Evolutionary conservation across 2,888 invertebrate genomes (phyloP).

Genomic region (Crepidodera aurea): DNA sequence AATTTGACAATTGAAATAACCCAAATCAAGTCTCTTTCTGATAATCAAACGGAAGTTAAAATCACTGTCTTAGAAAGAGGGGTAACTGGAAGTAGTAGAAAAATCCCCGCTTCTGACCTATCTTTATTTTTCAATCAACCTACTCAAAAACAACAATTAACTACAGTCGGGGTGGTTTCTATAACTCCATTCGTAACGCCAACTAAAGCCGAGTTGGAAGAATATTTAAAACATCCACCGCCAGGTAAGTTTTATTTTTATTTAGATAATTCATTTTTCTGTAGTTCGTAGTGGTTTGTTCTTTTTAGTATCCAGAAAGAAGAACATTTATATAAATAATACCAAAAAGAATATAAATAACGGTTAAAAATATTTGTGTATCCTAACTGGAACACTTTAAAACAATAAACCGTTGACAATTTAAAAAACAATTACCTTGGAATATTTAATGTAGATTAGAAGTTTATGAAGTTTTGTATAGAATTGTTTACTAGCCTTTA

Average conservation of each 20-base stretch:
- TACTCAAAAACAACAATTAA: conserved; percentile 75
- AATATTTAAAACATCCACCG: conserved; percentile 92
- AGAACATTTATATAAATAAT: no score
- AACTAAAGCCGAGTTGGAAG: conserved; percentile 80
- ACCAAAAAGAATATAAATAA: no score
- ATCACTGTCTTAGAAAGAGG: conserved; percentile 78
- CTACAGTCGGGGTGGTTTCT: conserved; percentile 75
- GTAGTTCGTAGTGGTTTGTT: no score
- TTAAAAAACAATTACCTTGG: neutral
- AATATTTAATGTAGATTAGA: neutral
- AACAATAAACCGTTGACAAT: no score
- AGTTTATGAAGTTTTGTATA: conserved; percentile 1
- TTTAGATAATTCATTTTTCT: no score
- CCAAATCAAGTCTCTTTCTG: conserved; percentile 78
- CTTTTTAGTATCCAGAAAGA: no score
- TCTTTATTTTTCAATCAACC: conserved; percentile 75
- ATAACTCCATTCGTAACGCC: conserved; percentile 79
- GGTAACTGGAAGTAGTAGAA: conserved; percentile 70
- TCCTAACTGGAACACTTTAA: no score
- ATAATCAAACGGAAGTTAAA: conserved; percentile 77
- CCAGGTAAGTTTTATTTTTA: conserved; percentile 60
- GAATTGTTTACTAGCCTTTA: conserved; percentile 33
- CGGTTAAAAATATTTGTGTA: no score
- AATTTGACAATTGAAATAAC: conserved; percentile 82
- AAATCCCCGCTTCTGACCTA: conserved; percentile 78